Conservation (phyloP, 37 sponge, comb jelly and placozoan genomes). For the Chondrilla cf. caribensis region DNA sequence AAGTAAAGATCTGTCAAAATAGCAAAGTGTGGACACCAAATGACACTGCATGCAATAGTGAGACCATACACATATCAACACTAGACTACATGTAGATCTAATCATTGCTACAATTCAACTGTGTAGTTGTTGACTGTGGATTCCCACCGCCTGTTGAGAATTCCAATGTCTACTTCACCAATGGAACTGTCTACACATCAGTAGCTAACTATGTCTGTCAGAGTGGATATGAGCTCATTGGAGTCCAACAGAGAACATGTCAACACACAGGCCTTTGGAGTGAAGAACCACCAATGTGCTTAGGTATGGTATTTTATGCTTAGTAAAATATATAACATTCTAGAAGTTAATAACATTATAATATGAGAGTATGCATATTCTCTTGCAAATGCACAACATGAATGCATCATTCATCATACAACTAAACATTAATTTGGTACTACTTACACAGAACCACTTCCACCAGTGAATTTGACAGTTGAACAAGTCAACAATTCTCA, state of each 20-base stretch:
- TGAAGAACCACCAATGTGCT: not conserved
- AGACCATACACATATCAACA: no score
- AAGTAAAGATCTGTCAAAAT: not conserved
- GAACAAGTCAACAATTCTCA: not conserved
- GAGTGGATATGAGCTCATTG: not conserved
- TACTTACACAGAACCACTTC: not conserved
- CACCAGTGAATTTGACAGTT: slow-evolving; percentile 12
- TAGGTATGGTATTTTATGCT: not conserved
- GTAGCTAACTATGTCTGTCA: not conserved
- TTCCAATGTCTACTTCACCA: not conserved
- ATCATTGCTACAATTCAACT: no score
- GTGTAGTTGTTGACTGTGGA: slow-evolving; percentile 26
- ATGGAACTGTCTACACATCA: slow-evolving; percentile 7
- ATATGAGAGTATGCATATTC: no score
- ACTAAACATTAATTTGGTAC: no score
- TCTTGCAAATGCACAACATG: no score
- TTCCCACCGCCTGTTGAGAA: not conserved
- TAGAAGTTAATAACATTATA: no score
- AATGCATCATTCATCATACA: no score
- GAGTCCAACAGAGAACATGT: not conserved
- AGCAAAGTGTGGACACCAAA: not conserved
- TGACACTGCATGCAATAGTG: no score
- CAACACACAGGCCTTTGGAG: not conserved
- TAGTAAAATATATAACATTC: no score
- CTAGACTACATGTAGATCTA: no score